Conservation (phyloP, 1,140 invertebrate genomes). For the Neomicropteryx cornuta region DNA sequence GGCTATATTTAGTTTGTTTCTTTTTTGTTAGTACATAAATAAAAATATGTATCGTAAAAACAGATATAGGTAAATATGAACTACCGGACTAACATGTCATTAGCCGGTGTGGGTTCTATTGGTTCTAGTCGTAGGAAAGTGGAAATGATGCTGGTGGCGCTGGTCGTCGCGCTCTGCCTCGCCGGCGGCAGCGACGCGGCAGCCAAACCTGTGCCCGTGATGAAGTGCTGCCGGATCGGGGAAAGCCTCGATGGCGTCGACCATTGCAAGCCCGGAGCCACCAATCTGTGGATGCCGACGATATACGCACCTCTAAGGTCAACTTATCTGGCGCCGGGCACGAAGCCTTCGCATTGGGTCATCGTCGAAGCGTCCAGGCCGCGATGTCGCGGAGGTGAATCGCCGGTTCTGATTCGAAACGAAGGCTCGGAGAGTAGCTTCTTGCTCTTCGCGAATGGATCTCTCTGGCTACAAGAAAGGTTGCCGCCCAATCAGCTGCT, state of each 20-base stretch:
- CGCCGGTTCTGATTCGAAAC: conserved; percentile 22
- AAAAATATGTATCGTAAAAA: too few relatives aligned
- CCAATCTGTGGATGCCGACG: conserved; percentile 29
- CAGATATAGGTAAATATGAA: too few relatives aligned
- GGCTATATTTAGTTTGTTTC: too few relatives aligned
- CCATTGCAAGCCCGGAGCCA: conserved; percentile 16
- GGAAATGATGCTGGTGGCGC: conserved; percentile 20
- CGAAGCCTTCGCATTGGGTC: conserved; percentile 36
- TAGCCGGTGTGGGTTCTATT: too few relatives aligned
- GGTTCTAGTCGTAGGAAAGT: too few relatives aligned
- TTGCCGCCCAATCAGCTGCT: conserved; percentile 21
- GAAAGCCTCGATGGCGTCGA: conserved; percentile 8
- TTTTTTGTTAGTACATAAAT: too few relatives aligned
- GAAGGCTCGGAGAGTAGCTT: conserved; percentile 24
- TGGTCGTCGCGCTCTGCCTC: conserved; percentile 43
- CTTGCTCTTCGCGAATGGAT: conserved; percentile 44
- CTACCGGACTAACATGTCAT: too few relatives aligned
- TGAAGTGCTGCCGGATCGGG: conserved; percentile 11
- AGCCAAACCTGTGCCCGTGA: conserved; percentile 13
- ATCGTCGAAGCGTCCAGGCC: conserved; percentile 24
- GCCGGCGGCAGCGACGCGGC: conserved; percentile 27
- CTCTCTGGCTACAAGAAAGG: conserved; percentile 36
- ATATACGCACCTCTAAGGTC: conserved; percentile 37
- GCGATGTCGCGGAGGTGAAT: conserved; percentile 23
- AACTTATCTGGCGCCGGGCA: conserved; percentile 20